Conservation (phyloP, 2,888 invertebrate species). For the Cheilosia vulpina region DNA sequence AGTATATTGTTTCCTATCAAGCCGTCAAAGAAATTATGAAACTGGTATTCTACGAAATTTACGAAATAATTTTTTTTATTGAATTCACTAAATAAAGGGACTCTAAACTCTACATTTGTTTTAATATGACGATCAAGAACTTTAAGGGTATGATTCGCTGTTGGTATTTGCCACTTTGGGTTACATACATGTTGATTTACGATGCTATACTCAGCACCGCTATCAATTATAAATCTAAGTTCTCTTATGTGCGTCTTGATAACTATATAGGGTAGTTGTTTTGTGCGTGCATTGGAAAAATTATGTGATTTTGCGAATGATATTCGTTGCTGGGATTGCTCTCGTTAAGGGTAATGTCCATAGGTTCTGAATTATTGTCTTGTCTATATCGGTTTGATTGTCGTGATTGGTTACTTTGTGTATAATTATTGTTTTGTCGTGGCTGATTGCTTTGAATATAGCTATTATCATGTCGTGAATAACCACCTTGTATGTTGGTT, state of each 20-base stretch:
- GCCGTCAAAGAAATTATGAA: constrained; percentile 13
- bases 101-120: neutral
- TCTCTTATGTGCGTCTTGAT: neutral
- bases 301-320: neutral
- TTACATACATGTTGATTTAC: neutral
- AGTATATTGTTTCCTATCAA: constrained; percentile 25
- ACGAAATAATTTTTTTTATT: constrained; percentile 1
- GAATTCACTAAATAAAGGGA: neutral
- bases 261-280: constrained; percentile 15
- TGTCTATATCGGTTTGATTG: constrained; percentile 2
- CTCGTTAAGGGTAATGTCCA: constrained; percentile 35
- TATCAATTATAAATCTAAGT: constrained; percentile 14
- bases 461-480: neutral
- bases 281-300: neutral
- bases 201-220: constrained; percentile 1
- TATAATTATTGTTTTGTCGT: neutral
- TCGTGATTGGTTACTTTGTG: constrained; percentile 3
- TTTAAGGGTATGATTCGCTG: neutral
- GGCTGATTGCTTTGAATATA: neutral
- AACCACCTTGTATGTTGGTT: too few species aligned
- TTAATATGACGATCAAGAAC: constrained; percentile 1
- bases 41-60: constrained; percentile 8
- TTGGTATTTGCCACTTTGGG: neutral
- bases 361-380: constrained; percentile 5
- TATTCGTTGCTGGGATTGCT: neutral